Evolutionary conservation across 2,888 invertebrate genomes (phyloP), one percentile per base, ranked within the genome.

Genomic region (Oscheius onirici): DNA sequence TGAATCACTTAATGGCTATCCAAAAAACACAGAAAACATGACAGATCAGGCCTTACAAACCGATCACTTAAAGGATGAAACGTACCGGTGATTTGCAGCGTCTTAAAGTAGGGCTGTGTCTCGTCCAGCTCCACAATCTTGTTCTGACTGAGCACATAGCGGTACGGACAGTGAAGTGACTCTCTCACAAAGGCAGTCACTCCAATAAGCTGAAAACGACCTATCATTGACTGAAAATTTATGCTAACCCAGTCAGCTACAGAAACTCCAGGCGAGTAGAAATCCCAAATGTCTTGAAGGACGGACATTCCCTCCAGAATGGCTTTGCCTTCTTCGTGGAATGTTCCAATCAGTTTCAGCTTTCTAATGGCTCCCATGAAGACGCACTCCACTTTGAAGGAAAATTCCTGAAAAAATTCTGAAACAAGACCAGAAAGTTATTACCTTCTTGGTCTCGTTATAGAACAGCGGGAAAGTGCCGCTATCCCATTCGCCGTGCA

Each of bases 381-480:
- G n/a, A 86, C 83, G 26, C 79, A 77, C 15, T 86, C 86, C 17
- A 84, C 76, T 73, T 81, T 78, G 77, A 82, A 87, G 1, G 73
- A 58, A 60, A 79, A 74, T n/a, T 77, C 78, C 81, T 86, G 57
- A 49, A 49, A 1, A 28, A 1, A 2, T n/a, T 17, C n/a, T n/a
- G n/a, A n/a, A n/a, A n/a, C n/a, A n/a, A n/a, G n/a, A n/a, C 34
- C 34, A 34, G 34, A 34, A 3, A 34, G 22, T 54, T 17, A 6
- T 13, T 20, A 65, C 66, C 17, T 71, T 72, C 15, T 74, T 73
- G 1, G 66, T 57, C 20, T 70, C 65, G 22, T 72, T 72, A n/a
- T 66, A 66, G 13, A 69, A 69, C 51, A 80, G 54, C 2, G 80
- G 82, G 51, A 82, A 80, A 1, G 69, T 17, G 17, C 82, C 83